These are phyloP conservation scores for Bungarus multicinctus DNA, from an alignment of 2,113 vertebrate genomes.

Conservation along the genomic window DNA sequence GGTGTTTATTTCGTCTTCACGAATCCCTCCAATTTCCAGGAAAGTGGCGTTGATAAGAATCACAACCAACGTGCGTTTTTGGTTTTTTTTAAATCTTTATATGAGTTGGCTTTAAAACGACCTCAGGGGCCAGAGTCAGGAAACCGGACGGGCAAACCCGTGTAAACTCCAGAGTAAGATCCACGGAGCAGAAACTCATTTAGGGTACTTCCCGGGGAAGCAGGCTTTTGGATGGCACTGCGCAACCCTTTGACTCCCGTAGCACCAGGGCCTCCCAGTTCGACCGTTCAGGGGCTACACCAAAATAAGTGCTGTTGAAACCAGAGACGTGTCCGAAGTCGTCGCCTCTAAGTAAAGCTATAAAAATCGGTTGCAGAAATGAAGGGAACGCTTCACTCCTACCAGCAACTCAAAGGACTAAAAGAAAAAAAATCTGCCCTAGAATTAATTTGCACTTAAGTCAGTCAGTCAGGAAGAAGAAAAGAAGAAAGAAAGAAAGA, in stretches of 20 bases:
- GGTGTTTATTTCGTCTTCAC: background rate
- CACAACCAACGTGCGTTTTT: background rate
- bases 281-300: background rate
- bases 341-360: background rate
- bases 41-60: background rate
- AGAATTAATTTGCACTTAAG: background rate
- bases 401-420: background rate
- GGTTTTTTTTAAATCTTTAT: background rate
- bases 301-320: background rate
- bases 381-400: background rate
- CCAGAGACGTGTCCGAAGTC: background rate
- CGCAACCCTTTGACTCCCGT: background rate
- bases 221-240: background rate
- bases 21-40: background rate
- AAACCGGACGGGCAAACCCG: background rate
- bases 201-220: background rate
- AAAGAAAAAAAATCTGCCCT: background rate
- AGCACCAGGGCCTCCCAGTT: background rate
- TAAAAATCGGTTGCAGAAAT: background rate
- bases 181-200: background rate
- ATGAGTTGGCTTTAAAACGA: background rate
- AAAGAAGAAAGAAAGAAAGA: fast-evolving
- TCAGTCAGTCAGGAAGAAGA: too few species aligned
- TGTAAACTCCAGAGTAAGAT: too few species aligned
- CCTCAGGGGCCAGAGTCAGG: background rate